Evolutionary conservation across 2,113 vertebrate species (phyloP), one percentile per base, ranked within the genome.

Genomic region (Zootoca vivipara): DNA sequence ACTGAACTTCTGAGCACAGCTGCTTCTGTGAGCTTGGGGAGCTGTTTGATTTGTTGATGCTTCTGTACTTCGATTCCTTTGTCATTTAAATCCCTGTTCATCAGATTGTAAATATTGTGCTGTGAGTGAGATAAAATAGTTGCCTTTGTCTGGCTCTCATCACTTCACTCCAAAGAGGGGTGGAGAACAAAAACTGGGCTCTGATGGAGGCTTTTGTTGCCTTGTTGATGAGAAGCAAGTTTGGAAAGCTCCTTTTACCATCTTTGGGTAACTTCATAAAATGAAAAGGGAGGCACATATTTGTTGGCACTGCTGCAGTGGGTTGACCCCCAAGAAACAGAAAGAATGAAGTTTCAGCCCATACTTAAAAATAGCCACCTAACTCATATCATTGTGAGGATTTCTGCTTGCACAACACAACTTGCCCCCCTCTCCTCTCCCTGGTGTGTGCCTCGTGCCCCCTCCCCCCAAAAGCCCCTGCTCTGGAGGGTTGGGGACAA

Each of bases 41-140:
- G n/a, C 16, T 86, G 1, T 3, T 92, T 82, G 7, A 69, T 83
- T 91, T 90, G 58, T 82, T 93, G 85, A 87, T 75, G 33, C 40
- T 90, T 89, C 83, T 86, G 20, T 78, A 28, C 33, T 92, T 94
- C 10, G 40, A 83, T 83, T 6, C 18, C 56, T 94, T 90, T 92
- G 84, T 89, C 73, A 88, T 90, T 93, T 91, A 70, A 91, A 92
- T 88, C 70, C 46, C 81, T 52, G 5, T 85, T 93, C 33, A 78
- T 86, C 58, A 78, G 77, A 15, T 38, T 67, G 93, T 78, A 94
- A 91, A 82, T 92, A 89, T 35, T 89, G 58, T 91, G 42, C 88
- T 90, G 52, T 82, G 69, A 80, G 38, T 69, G 33, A 56, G 84
- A 75, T n/a, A 78, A 67, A 18, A 58, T 1, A 0, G 13, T 82